These are phyloP conservation scores for Glyphotaelius pellucidus DNA, from an alignment of 2,888 invertebrate genomes.

Conservation along the genomic window DNA sequence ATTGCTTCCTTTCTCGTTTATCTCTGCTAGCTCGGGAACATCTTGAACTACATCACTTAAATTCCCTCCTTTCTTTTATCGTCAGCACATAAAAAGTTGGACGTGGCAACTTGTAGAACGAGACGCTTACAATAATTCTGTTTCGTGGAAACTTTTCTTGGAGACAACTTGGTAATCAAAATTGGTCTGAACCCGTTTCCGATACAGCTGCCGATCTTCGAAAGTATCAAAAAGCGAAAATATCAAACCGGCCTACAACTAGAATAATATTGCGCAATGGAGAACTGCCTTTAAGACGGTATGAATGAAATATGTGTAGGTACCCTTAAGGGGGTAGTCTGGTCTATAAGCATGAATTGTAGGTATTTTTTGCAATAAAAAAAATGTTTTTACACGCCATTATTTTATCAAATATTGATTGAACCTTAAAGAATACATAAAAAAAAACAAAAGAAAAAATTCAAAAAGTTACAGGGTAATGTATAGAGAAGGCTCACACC, in stretches of 20 bases:
- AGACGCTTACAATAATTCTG: not conserved
- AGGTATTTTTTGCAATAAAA: too few relatives aligned
- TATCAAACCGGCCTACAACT: not conserved
- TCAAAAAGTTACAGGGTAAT: too few relatives aligned
- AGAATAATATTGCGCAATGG: not conserved
- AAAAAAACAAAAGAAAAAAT: too few relatives aligned
- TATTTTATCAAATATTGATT: too few relatives aligned
- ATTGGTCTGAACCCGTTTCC: not conserved
- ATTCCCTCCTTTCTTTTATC: conserved; percentile 16
- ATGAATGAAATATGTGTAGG: not conserved
- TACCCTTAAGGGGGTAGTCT: too few relatives aligned
- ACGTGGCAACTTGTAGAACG: not conserved
- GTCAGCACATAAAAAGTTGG: not conserved
- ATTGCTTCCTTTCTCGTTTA: not conserved
- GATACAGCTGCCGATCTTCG: not conserved
- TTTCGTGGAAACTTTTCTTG: not conserved
- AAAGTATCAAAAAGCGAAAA: not conserved
- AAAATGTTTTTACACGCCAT: too few relatives aligned
- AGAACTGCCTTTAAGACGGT: not conserved
- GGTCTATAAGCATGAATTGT: too few relatives aligned
- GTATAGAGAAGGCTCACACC: too few relatives aligned
- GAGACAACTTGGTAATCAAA: not conserved
- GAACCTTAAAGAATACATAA: too few relatives aligned
- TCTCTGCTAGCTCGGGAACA: conserved; percentile 2
- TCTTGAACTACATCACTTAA: conserved; percentile 21